Percentiles rank a stretch among this genome's conserved stretches.
Evolutionary conservation across 2,113 vertebrate genomes (phyloP).

Genomic region (Mus pahari): DNA sequence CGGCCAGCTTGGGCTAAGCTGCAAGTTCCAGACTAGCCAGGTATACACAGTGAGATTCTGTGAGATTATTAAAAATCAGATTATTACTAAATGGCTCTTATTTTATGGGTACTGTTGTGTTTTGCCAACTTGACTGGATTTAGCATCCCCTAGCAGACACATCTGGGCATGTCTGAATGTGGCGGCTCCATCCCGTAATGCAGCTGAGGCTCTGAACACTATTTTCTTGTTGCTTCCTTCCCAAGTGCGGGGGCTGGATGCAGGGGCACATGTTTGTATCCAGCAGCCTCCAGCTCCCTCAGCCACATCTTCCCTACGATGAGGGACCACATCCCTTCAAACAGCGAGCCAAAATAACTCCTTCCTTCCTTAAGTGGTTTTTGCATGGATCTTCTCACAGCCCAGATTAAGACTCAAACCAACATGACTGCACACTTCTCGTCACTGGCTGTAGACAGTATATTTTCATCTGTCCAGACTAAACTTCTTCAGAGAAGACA

Average conservation of each 20-base stretch:
- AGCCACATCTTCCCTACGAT: neutral
- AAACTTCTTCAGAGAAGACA: conserved; percentile 11
- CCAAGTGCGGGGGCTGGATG: neutral
- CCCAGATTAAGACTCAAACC: neutral
- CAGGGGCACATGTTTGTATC: neutral
- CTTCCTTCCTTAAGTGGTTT: neutral
- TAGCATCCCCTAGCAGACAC: neutral
- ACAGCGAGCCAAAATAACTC: neutral
- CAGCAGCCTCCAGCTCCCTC: neutral
- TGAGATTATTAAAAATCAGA: neutral
- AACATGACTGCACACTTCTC: neutral
- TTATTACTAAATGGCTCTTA: neutral
- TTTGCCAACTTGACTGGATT: no score
- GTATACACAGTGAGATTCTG: neutral
- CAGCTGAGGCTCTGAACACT: neutral
- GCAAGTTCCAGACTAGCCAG: neutral
- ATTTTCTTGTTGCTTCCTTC: neutral
- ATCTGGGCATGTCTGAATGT: neutral
- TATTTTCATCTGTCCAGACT: neutral
- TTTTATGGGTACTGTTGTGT: neutral
- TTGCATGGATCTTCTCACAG: neutral
- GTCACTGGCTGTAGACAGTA: neutral
- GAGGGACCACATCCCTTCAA: neutral
- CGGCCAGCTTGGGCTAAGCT: neutral
- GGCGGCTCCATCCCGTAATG: neutral